These are phyloP conservation scores for Probaryconus sp. DNA, from an alignment of 1,140 invertebrate species.

Conservation along the genomic window DNA sequence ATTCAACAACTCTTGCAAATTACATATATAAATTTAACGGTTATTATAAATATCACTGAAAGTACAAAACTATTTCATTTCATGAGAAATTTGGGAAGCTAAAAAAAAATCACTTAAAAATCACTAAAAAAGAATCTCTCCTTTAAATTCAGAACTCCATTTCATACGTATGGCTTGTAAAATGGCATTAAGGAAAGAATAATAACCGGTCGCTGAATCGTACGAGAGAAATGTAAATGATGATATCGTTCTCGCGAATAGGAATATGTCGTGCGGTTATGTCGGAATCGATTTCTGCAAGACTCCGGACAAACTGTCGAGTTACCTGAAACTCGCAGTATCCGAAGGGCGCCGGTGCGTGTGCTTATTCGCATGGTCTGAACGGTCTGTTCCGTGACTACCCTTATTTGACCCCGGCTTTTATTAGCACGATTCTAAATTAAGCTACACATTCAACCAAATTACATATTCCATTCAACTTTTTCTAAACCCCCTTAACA, in stretches of 20 bases:
- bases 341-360: constrained; percentile 15
- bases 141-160: no score
- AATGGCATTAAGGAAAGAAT: no score
- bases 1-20: no score
- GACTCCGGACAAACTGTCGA: no score
- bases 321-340: constrained; percentile 6
- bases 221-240: constrained; percentile 24
- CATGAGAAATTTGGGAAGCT: no score
- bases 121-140: no score
- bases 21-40: no score
- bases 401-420: constrained; percentile 31
- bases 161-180: no score
- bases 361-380: neutral
- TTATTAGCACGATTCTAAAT: constrained; percentile 24
- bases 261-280: constrained; percentile 13
- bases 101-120: no score
- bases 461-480: neutral
- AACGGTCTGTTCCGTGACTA: constrained; percentile 16
- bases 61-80: no score
- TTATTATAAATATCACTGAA: no score
- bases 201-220: constrained; percentile 9
- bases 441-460: constrained; percentile 17
- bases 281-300: constrained; percentile 22
- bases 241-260: constrained; percentile 23
- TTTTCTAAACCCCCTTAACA: constrained; percentile 13